phyloP scores from a whole-genome alignment of 2,888 invertebrate species.

The Heteropelma amictum region DNA sequence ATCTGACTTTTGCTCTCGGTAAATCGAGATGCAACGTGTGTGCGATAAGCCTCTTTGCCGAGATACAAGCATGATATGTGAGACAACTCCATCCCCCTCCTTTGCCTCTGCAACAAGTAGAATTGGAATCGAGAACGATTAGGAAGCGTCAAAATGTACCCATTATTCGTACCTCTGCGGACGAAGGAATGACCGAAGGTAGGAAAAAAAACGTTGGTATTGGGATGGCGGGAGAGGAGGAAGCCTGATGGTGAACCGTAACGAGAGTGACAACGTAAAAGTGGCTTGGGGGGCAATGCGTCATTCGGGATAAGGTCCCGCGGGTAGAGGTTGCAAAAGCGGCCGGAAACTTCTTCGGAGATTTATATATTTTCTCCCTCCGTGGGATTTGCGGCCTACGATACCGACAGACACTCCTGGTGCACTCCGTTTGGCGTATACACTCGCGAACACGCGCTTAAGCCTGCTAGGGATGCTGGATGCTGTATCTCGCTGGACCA shows the following conservation, averaged over 20 bases:
- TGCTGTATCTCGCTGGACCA: background rate
- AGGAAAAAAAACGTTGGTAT: background rate
- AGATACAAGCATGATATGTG: background rate
- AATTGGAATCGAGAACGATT: constrained; percentile 36
- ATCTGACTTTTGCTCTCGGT: constrained; percentile 30
- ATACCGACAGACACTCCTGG: background rate
- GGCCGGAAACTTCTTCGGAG: background rate
- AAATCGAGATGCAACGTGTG: constrained; percentile 1
- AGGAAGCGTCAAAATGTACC: constrained; percentile 35
- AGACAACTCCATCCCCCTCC: background rate
- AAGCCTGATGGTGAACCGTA: too few relatives aligned
- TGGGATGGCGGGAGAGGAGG: too few relatives aligned
- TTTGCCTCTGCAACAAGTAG: background rate
- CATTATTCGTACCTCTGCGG: constrained; percentile 35
- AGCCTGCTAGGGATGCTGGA: background rate
- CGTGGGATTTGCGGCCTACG: constrained; percentile 21
- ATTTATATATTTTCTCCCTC: constrained; percentile 46
- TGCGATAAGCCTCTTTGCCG: background rate
- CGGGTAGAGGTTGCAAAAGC: background rate
- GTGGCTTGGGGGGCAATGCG: constrained; percentile 44
- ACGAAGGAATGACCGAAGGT: background rate
- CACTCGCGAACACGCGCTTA: constrained; percentile 1
- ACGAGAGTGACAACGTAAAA: too few relatives aligned
- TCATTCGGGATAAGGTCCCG: constrained; percentile 22
- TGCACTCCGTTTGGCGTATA: constrained; percentile 1